Evolutionary conservation across 2,888 invertebrate species (phyloP).

Genomic region (Unio pictorum): DNA sequence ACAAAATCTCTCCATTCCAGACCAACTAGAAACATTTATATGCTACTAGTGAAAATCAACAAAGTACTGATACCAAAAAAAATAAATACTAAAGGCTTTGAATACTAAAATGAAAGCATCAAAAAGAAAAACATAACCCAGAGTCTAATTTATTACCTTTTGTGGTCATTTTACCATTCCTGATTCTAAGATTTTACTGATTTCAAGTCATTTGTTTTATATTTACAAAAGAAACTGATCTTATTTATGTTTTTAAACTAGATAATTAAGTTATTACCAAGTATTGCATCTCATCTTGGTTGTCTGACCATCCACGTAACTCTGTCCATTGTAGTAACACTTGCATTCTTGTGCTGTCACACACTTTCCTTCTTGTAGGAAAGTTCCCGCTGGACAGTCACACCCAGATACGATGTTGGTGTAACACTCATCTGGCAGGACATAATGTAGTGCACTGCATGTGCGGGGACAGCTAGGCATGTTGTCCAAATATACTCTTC

Average conservation of each 20-base stretch:
- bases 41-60: no score
- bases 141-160: no score
- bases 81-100: no score
- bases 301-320: conserved; percentile 34
- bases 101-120: no score
- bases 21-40: no score
- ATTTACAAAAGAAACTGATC: no score
- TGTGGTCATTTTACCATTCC: no score
- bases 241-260: not conserved
- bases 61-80: no score
- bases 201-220: no score
- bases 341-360: conserved; percentile 46
- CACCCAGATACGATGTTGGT: conserved; percentile 82
- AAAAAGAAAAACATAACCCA: no score
- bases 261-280: conserved; percentile 39
- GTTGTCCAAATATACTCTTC: conserved; percentile 15
- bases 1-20: no score
- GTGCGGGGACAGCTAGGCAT: conserved; percentile 21
- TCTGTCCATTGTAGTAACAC: conserved; percentile 46
- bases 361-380: conserved; percentile 69
- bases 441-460: conserved; percentile 17
- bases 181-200: no score
- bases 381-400: conserved; percentile 85
- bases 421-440: conserved; percentile 8
- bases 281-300: conserved; percentile 54